Conservation (phyloP, 1,140 invertebrate species). For the Hycleus cichorii region DNA sequence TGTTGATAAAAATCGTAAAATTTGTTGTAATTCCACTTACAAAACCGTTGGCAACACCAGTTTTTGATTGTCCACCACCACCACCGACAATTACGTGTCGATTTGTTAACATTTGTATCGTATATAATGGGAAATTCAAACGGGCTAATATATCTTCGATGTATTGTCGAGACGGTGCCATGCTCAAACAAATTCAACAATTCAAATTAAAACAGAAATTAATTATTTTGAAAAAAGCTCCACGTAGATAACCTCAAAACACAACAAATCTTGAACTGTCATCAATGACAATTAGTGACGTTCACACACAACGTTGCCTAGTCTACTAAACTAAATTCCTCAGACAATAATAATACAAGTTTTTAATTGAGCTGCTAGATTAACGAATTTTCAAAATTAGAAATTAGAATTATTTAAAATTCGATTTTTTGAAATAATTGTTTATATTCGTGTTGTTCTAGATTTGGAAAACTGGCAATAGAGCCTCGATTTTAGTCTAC, state of each 20-base stretch:
- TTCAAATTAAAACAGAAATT: constrained; percentile 14
- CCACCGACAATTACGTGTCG: constrained; percentile 91
- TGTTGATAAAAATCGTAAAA: background rate
- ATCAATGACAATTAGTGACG: background rate
- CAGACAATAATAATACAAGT: too few species aligned
- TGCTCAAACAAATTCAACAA: constrained; percentile 14
- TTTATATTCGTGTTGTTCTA: too few species aligned
- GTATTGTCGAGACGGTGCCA: constrained; percentile 40
- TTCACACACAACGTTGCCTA: background rate
- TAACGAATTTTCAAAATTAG: too few species aligned
- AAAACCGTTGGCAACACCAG: constrained; percentile 92
- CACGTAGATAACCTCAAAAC: constrained; percentile 33
- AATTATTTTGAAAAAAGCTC: constrained; percentile 19
- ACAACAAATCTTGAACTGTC: background rate
- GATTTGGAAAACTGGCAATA: too few species aligned
- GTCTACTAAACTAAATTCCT: too few species aligned
- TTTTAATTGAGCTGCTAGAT: too few species aligned
- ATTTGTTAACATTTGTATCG: constrained; percentile 80
- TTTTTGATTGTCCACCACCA: constrained; percentile 90
- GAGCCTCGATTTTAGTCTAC: too few species aligned
- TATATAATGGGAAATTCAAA: constrained; percentile 90
- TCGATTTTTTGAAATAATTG: too few species aligned
- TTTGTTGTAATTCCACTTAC: constrained; percentile 49
- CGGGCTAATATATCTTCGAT: constrained; percentile 65
- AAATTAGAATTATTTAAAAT: too few species aligned